phyloP scores from a whole-genome alignment of 2,797 vertebrate genomes.

The Psittacula echo region DNA sequence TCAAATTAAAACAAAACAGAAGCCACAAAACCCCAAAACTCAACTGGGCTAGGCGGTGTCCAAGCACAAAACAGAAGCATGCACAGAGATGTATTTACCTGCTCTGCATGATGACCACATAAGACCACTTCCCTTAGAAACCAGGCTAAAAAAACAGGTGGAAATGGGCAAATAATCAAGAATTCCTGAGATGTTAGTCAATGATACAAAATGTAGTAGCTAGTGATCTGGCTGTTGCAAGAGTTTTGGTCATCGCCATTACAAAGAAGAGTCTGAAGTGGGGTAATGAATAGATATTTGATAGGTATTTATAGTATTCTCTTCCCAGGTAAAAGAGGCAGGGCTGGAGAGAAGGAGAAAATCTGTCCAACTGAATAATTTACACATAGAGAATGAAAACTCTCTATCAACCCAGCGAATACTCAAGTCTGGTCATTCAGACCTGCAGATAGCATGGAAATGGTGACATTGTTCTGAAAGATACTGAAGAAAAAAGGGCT shows the following conservation, averaged over 20 bases:
- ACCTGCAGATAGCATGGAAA: not conserved
- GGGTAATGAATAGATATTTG: not conserved
- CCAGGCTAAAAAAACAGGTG: not conserved
- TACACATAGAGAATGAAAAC: not conserved
- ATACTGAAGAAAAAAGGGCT: not conserved
- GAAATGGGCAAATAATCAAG: not conserved
- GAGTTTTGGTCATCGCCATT: not conserved
- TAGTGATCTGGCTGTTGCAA: not conserved
- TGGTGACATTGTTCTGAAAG: not conserved
- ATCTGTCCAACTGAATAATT: not conserved
- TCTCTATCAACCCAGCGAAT: not conserved
- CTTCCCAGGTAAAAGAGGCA: not conserved
- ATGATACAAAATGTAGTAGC: no score
- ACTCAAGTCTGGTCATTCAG: not conserved
- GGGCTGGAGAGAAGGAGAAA: not conserved
- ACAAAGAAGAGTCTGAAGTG: not conserved
- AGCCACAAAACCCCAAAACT: not conserved
- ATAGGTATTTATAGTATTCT: not conserved
- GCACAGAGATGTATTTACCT: rapidly evolving
- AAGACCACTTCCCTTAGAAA: not conserved
- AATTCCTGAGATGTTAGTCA: not conserved
- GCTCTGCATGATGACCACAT: rapidly evolving
- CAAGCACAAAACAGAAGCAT: not conserved
- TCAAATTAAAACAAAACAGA: not conserved
- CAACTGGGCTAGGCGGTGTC: not conserved